Conservation (phyloP, 2,113 vertebrate genomes). For the Guaruba guarouba region DNA sequence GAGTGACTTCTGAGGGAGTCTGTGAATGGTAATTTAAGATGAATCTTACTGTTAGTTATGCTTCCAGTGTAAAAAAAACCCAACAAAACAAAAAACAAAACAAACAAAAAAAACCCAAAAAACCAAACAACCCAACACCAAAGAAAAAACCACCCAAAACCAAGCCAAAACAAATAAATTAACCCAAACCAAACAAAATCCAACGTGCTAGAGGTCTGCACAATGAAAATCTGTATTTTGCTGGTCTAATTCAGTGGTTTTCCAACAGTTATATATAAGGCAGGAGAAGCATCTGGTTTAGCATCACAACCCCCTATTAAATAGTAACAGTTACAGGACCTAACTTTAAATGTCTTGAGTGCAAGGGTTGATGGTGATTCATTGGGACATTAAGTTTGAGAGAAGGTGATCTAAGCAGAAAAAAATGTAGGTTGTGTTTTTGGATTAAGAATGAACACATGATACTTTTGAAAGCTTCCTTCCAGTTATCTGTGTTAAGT, state of each 20-base stretch:
- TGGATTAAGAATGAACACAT: not conserved
- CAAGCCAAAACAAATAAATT: not conserved
- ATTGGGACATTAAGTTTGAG: not conserved
- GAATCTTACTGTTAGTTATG: rapidly evolving
- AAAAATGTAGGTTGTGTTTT: slow-evolving; percentile 12
- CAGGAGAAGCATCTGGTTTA: not conserved
- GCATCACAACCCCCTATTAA: not conserved
- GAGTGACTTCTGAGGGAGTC: not conserved
- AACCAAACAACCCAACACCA: too few species aligned
- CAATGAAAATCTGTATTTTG: not conserved
- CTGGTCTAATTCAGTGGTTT: not conserved
- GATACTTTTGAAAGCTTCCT: not conserved
- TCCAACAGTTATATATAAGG: not conserved
- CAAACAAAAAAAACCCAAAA: not conserved
- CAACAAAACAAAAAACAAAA: not conserved
- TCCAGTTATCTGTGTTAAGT: not conserved
- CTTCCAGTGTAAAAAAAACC: not conserved
- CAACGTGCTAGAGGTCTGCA: not conserved
- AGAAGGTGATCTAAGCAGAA: slow-evolving; percentile 28
- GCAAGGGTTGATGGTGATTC: not conserved
- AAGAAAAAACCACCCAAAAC: too few species aligned
- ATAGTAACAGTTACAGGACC: not conserved
- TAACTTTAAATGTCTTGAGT: not conserved
- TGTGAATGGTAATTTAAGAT: too few species aligned
- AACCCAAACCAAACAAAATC: not conserved